These are phyloP conservation scores for Drosophila lacertosa DNA, from an alignment of 1,140 invertebrate genomes.

Conservation along the genomic window DNA sequence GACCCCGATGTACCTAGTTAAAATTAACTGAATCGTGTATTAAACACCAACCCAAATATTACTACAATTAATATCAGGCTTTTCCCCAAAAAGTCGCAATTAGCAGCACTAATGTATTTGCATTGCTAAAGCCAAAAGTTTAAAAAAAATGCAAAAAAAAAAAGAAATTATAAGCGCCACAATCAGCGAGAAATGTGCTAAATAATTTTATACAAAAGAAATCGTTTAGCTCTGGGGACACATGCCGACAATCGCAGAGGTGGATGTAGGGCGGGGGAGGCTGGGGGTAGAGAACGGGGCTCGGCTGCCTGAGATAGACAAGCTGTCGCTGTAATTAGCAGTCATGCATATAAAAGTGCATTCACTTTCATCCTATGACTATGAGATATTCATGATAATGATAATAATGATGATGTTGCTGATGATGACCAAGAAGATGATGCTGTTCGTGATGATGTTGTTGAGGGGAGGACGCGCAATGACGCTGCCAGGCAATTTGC, in stretches of 20 bases:
- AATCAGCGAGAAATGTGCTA: conserved; percentile 59
- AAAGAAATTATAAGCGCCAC: conserved; percentile 50
- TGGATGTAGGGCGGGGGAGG: neutral
- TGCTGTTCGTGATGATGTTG: conserved; percentile 24
- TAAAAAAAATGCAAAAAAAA: conserved; percentile 14
- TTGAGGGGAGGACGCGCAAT: conserved; percentile 44
- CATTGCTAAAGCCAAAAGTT: conserved; percentile 7
- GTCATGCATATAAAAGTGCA: conserved; percentile 79
- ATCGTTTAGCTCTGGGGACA: conserved; percentile 62
- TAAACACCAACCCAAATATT: neutral
- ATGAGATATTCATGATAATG: conserved; percentile 46
- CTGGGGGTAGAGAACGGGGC: neutral
- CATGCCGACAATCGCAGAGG: conserved; percentile 14
- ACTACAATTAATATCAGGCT: neutral
- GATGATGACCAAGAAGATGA: conserved; percentile 43
- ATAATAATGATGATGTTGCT: neutral
- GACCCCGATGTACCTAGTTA: neutral
- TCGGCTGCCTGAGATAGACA: conserved; percentile 50
- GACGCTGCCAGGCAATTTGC: conserved; percentile 73
- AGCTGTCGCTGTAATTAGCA: conserved; percentile 79
- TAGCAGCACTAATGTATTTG: conserved; percentile 20
- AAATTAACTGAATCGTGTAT: neutral
- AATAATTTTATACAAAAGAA: conserved; percentile 66
- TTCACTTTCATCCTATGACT: conserved; percentile 75
- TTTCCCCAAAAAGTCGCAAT: conserved; percentile 8